A percentile compares a stretch with the other conserved stretches of the same genome.
These are phyloP conservation scores for Gephyroberyx darwinii DNA, from an alignment of 2,797 vertebrate species.

Conservation along the genomic window DNA sequence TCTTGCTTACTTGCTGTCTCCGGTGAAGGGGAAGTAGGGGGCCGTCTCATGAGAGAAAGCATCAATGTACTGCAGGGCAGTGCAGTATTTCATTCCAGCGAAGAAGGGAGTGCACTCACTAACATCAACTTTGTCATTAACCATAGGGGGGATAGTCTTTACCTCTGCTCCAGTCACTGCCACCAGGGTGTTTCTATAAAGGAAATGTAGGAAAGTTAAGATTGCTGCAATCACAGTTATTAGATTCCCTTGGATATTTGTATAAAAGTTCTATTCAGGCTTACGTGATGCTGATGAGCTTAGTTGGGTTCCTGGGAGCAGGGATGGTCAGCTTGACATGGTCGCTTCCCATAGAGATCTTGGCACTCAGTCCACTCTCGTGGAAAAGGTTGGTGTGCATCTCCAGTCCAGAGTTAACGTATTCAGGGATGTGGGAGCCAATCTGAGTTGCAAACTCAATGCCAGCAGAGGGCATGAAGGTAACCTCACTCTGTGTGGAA, in stretches of 20 bases:
- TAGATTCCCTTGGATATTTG: not conserved
- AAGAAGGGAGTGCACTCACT: constrained; percentile 83
- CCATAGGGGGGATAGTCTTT: constrained; percentile 78
- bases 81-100: constrained; percentile 86
- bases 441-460: constrained; percentile 89
- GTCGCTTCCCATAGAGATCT: constrained; percentile 75
- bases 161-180: constrained; percentile 82
- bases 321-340: constrained; percentile 89
- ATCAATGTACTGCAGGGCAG: constrained; percentile 78
- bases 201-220: constrained; percentile 26
- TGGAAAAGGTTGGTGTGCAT: constrained; percentile 91
- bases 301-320: constrained; percentile 80
- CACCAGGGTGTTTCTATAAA: constrained; percentile 84
- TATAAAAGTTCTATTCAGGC: constrained; percentile 1
- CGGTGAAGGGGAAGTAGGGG: constrained; percentile 88
- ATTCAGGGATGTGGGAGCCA: constrained; percentile 88
- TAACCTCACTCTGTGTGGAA: constrained; percentile 72
- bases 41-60: constrained; percentile 77
- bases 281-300: constrained; percentile 89
- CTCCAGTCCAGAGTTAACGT: constrained; percentile 85
- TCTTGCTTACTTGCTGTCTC: constrained; percentile 86
- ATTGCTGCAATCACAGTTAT: not conserved
- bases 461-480: constrained; percentile 88
- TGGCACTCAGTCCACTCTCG: constrained; percentile 87
- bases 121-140: constrained; percentile 72